Percentiles rank a stretch among this genome's conserved stretches.
Conservation (phyloP, 2,888 invertebrate genomes). For the Athalia cordata region DNA sequence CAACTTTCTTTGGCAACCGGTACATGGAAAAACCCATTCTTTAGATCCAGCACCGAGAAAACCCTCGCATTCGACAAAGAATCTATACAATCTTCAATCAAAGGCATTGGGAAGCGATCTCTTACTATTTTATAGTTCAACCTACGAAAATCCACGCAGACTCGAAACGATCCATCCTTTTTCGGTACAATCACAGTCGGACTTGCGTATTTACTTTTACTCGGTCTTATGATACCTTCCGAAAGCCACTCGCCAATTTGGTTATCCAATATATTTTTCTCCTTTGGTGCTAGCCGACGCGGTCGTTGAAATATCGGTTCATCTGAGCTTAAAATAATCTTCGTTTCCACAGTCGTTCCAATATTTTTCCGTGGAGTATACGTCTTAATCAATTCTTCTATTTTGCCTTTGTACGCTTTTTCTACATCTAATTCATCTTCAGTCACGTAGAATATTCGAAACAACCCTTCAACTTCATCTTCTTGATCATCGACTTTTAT, state of each 20-base stretch:
- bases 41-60: constrained; percentile 45
- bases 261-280: constrained; percentile 50
- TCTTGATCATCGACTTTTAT: too few species aligned
- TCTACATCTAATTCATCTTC: neutral
- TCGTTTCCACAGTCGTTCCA: constrained; percentile 47
- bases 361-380: neutral
- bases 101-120: constrained; percentile 45
- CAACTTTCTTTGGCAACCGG: constrained; percentile 53
- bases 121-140: constrained; percentile 30
- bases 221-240: constrained; percentile 30
- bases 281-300: constrained; percentile 42
- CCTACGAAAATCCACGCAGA: constrained; percentile 39
- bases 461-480: too few species aligned
- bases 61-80: constrained; percentile 18
- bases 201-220: constrained; percentile 50
- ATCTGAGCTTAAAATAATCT: constrained; percentile 48
- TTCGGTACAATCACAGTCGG: constrained; percentile 50
- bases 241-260: constrained; percentile 50
- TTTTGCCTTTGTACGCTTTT: neutral
- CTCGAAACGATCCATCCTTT: constrained; percentile 27
- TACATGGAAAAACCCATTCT: constrained; percentile 67
- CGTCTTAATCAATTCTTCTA: neutral
- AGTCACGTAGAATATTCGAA: neutral
- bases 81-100: constrained; percentile 45
- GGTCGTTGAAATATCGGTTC: constrained; percentile 47